Evolutionary conservation across 2,113 vertebrate species (phyloP).

Genomic region (Spheniscus mendiculus): DNA sequence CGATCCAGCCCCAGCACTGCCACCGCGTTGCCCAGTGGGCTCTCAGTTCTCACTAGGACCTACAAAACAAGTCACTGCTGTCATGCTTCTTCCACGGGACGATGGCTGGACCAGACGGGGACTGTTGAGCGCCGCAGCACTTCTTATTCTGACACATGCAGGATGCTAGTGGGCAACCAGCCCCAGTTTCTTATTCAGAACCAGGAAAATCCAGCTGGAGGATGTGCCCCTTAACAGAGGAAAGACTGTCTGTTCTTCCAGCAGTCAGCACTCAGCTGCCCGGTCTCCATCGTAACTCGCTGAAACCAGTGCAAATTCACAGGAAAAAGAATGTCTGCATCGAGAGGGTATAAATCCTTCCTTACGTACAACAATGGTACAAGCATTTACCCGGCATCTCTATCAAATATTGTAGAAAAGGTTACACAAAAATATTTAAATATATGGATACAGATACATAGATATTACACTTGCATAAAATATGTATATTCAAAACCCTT

Average conservation of each 20-base stretch:
- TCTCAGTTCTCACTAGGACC: neutral
- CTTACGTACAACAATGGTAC: constrained; percentile 39
- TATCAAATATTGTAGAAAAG: constrained; percentile 73
- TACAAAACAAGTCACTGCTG: neutral
- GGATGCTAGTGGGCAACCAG: neutral
- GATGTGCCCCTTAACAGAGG: neutral
- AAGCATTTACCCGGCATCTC: constrained; percentile 62
- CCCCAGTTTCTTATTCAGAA: neutral
- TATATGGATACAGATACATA: constrained; percentile 62
- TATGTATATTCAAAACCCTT: constrained; percentile 71
- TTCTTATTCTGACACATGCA: neutral
- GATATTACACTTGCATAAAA: constrained; percentile 64
- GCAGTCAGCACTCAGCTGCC: neutral
- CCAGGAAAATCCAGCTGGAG: neutral
- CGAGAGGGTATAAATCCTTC: constrained; percentile 54
- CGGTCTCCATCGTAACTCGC: neutral
- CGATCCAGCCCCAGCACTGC: neutral
- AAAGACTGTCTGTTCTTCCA: neutral
- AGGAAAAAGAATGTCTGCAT: constrained; percentile 26
- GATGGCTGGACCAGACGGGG: fast-evolving
- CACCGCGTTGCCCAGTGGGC: fast-evolving
- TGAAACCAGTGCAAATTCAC: neutral
- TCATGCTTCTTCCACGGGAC: fast-evolving
- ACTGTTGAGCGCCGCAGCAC: neutral
- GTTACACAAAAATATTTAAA: constrained; percentile 77